phyloP scores from a whole-genome alignment of 2,888 invertebrate genomes.

The Metacarcinus magister region DNA sequence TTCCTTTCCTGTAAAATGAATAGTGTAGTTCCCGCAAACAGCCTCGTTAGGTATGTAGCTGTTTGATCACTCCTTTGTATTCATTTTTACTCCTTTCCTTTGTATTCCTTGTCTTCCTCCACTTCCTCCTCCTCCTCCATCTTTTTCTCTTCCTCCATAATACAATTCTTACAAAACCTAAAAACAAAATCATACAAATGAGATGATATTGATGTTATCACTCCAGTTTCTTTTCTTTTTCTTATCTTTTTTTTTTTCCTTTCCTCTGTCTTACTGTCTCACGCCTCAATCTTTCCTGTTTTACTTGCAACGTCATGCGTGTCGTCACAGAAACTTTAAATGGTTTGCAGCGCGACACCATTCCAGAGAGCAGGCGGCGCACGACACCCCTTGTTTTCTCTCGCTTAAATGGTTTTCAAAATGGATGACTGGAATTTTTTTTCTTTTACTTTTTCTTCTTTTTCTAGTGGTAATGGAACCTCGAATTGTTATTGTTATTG shows the following conservation, averaged over 20 bases:
- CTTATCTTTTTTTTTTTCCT: neutral
- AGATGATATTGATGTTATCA: too few species aligned
- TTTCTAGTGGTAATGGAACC: too few species aligned
- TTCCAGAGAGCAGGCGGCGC: neutral
- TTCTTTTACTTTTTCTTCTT: neutral
- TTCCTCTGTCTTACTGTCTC: neutral
- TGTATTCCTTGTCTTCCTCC: neutral
- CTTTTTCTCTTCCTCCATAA: neutral
- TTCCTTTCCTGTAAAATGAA: too few species aligned
- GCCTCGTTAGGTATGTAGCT: too few species aligned
- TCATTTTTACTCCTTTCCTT: neutral
- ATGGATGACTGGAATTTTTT: neutral
- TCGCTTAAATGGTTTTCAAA: neutral
- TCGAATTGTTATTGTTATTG: neutral
- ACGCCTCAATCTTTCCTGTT: neutral
- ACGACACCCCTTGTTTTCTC: neutral
- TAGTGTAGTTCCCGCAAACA: too few species aligned
- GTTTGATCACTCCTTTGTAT: too few species aligned
- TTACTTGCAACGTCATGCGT: neutral
- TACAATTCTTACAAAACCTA: too few species aligned
- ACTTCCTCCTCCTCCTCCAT: slow-evolving; percentile 2
- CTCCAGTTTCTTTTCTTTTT: neutral
- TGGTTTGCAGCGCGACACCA: neutral
- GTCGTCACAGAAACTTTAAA: neutral
- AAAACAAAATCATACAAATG: too few species aligned